Percentiles rank a stretch among this genome's conserved stretches.
phyloP scores from a whole-genome alignment of 2,797 vertebrate genomes.

The Geotrypetes seraphini region DNA sequence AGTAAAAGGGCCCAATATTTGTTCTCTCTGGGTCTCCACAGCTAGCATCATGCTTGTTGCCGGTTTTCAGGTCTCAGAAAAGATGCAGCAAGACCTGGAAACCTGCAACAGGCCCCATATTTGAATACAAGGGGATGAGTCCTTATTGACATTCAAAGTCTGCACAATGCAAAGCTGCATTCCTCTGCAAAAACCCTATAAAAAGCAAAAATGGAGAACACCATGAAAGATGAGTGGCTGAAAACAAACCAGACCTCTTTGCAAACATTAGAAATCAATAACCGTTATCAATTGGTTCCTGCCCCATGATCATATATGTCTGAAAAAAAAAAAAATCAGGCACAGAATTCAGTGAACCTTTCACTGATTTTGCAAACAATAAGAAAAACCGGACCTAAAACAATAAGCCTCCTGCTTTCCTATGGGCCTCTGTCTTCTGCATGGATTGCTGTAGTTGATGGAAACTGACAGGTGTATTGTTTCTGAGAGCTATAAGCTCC shows the following conservation, averaged over 20 bases:
- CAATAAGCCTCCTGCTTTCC: slow-evolving; percentile 75
- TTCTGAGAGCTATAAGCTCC: slow-evolving; percentile 89
- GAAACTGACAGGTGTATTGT: slow-evolving; percentile 97
- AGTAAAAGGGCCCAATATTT: too few relatives aligned
- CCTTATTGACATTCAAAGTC: slow-evolving; percentile 6
- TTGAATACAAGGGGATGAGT: slow-evolving; percentile 14
- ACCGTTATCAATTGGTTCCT: slow-evolving; percentile 68
- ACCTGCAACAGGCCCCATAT: too few relatives aligned
- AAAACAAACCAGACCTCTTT: slow-evolving; percentile 46
- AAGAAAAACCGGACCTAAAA: slow-evolving; percentile 72
- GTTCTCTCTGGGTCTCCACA: too few relatives aligned
- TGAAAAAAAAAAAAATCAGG: slow-evolving; percentile 55
- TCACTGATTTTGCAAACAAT: slow-evolving; percentile 70
- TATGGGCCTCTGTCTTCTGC: slow-evolving; percentile 81
- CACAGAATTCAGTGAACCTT: slow-evolving; percentile 54
- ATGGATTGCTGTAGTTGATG: slow-evolving; percentile 83
- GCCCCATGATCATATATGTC: slow-evolving; percentile 57
- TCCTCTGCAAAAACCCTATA: slow-evolving; percentile 56
- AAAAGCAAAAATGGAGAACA: slow-evolving; percentile 46
- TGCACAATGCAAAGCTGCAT: slow-evolving; percentile 1
- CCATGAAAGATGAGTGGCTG: too few relatives aligned
- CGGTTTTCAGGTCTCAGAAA: too few relatives aligned
- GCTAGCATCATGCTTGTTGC: too few relatives aligned
- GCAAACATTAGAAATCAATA: slow-evolving; percentile 49
- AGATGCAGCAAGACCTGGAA: too few relatives aligned